A percentile compares a stretch with the other conserved stretches of the same genome.
Evolutionary conservation across 2,888 invertebrate species (phyloP).

Genomic region (Nemapogon koenigi): DNA sequence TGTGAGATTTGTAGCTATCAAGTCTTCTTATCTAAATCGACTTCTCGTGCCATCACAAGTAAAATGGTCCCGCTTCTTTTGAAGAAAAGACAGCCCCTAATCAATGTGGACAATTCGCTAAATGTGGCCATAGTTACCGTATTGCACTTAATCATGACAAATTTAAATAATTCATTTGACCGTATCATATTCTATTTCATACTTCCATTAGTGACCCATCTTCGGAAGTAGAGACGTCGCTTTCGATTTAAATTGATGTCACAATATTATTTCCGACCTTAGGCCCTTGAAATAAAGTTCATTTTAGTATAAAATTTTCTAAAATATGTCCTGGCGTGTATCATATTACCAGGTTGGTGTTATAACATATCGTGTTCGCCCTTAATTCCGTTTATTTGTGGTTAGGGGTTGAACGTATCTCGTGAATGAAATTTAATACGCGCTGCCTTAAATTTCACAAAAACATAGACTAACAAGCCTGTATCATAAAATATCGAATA

Average conservation of each 20-base stretch:
- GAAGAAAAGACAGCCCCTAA: too few species aligned
- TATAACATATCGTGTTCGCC: conserved; percentile 25
- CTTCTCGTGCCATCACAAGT: too few species aligned
- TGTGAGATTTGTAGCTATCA: too few species aligned
- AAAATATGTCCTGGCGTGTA: conserved; percentile 10
- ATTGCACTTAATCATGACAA: conserved; percentile 36
- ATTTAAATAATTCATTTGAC: conserved; percentile 49
- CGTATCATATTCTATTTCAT: conserved; percentile 46
- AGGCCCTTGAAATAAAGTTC: neutral
- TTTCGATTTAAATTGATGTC: conserved; percentile 4
- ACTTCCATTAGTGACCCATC: conserved; percentile 42
- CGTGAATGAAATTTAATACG: conserved; percentile 6
- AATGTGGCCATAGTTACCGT: too few species aligned
- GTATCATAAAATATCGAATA: too few species aligned
- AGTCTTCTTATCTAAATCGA: too few species aligned
- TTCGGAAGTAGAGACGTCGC: conserved; percentile 3
- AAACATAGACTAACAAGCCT: conserved; percentile 18
- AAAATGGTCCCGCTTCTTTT: too few species aligned
- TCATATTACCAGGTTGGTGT: conserved; percentile 29
- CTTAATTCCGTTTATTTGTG: conserved; percentile 29
- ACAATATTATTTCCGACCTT: conserved; percentile 1
- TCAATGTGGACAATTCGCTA: too few species aligned
- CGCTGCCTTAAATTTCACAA: conserved; percentile 4
- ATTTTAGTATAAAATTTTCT: conserved; percentile 1
- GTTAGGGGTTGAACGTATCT: conserved; percentile 15